A percentile compares a stretch with the other conserved stretches of the same genome.
Evolutionary conservation across 2,797 vertebrate species (phyloP).

Genomic region (Discoglossus pictus): DNA sequence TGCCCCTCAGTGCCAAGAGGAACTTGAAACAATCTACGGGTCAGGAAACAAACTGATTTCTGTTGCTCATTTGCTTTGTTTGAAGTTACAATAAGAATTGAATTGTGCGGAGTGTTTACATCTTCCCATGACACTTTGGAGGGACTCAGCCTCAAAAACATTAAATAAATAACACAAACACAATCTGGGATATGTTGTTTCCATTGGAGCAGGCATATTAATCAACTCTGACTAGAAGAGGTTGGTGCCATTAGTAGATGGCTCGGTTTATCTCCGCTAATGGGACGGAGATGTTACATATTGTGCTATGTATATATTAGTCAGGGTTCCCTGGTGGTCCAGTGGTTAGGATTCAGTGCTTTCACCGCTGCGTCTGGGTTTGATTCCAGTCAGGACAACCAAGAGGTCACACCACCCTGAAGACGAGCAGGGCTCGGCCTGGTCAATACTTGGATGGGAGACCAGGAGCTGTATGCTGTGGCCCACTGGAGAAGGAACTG

Average conservation of each 20-base stretch:
- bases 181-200: slow-evolving; percentile 60
- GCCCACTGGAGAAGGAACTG: no score
- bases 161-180: slow-evolving; percentile 74
- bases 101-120: slow-evolving; percentile 68
- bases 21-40: slow-evolving; percentile 57
- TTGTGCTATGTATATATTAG: no score
- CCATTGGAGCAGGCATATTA: slow-evolving; percentile 65
- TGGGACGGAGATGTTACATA: slow-evolving; percentile 47
- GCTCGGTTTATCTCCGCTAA: slow-evolving; percentile 60
- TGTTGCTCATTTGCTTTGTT: slow-evolving; percentile 65
- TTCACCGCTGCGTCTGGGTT: no score
- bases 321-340: no score
- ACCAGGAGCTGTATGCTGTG: no score
- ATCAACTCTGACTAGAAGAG: slow-evolving; percentile 64
- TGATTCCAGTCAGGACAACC: no score
- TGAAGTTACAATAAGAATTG: slow-evolving; percentile 68
- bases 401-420: no score
- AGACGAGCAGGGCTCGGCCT: no score
- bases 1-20: slow-evolving; percentile 48
- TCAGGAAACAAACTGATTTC: slow-evolving; percentile 60
- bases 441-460: no score
- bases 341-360: no score
- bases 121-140: slow-evolving; percentile 75
- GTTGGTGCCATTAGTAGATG: slow-evolving; percentile 69
- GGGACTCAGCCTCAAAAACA: slow-evolving; percentile 70